Evolutionary conservation across 35 echinoderm and acorn worm species (phyloP), one percentile per base, ranked within the genome.

Genomic region (Apostichopus parvimensis): DNA sequence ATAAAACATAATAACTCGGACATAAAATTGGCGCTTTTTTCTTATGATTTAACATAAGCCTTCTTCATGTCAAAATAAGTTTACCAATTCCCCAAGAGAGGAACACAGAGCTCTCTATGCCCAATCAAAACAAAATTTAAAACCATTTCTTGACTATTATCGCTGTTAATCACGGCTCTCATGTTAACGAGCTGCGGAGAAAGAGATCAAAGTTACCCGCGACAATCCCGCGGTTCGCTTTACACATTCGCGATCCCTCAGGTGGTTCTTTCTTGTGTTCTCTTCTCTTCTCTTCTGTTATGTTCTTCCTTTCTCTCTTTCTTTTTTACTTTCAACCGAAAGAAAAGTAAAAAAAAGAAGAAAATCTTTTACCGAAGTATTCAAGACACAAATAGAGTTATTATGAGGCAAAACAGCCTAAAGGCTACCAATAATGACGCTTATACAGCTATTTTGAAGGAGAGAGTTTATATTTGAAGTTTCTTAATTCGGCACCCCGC

Each of bases 121-220:
- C 54, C 57, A 84, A 84, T 84, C 81, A 84, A 84, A 84, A 84
- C 81, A 84, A 84, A 84, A 84, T 59, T 84, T 84, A 84, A 84
- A 84, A 84, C 81, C 81, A 24, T 84, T 84, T 84, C 54, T 84
- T 23, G 53, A 13, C 81, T 84, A 84, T 84, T 84, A 84, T 84
- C 81, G 81, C 5, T 14, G 54, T 84, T 84, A 84, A 84, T 84
- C 81, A 58, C 81, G 54, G 81, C 81, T 84, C 53, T 84, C 81
- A 84, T 84, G 81, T 84, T 84, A 84, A 84, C 81, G 81, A 84
- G 81, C 81, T 84, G 54, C 53, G 14, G 56, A 84, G 81, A 59
- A 84, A 58, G 23, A 84, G 81, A 84, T 84, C 81, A 84, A 84
- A 84, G 81, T 59, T 22, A 84, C 53, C 81, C 54, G 81, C 81